Evolutionary conservation across 2,888 invertebrate species (phyloP).

Genomic region (Pharmacophagus antenor): DNA sequence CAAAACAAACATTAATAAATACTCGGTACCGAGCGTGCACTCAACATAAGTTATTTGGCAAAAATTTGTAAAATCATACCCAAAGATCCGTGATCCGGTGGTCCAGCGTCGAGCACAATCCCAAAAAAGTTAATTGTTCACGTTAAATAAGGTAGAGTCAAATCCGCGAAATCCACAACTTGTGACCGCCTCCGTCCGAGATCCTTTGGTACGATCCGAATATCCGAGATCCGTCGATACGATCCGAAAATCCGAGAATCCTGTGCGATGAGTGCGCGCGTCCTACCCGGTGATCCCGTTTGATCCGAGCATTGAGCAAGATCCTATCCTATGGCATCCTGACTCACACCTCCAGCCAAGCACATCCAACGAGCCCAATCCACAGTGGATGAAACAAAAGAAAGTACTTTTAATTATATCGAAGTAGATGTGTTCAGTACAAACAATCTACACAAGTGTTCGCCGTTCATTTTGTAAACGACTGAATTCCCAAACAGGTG

Average conservation of each 20-base stretch:
- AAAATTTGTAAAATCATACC: conserved; percentile 75
- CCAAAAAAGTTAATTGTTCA: conserved; percentile 30
- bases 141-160: conserved; percentile 15
- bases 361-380: conserved; percentile 73
- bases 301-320: conserved; percentile 25
- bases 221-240: conserved; percentile 49
- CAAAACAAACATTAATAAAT: conserved; percentile 52
- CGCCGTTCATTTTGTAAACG: conserved; percentile 28
- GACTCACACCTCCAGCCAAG: conserved; percentile 68
- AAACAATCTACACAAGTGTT: conserved; percentile 30
- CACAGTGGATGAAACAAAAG: conserved; percentile 81
- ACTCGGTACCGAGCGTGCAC: conserved; percentile 70
- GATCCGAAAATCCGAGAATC: conserved; percentile 51
- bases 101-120: conserved; percentile 40
- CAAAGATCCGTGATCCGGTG: conserved; percentile 64
- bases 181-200: conserved; percentile 32
- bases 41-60: conserved; percentile 70
- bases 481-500: conserved; percentile 5
- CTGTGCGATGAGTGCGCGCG: conserved; percentile 41
- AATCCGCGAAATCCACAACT: conserved; percentile 29
- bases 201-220: conserved; percentile 52
- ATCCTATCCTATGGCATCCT: conserved; percentile 46
- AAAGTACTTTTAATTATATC: conserved; percentile 71
- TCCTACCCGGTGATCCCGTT: conserved; percentile 30
- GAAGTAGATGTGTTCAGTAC: conserved; percentile 34